Base-by-base conservation (phyloP, 92 coral and sea anemone genomes). In the Paragorgia papillata region DNA sequence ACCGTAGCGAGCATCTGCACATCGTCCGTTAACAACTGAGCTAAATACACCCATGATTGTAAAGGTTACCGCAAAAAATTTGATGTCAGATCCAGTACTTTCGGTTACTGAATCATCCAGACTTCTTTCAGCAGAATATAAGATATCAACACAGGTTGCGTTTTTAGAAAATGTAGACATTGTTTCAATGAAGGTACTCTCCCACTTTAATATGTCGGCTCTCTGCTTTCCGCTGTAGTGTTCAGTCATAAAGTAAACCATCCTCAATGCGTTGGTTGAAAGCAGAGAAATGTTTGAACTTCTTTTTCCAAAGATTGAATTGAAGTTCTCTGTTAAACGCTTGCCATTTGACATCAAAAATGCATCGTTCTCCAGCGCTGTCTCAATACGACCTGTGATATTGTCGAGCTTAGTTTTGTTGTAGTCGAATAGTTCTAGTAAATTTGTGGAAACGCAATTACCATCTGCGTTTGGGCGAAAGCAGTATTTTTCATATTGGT, bases 11-110 rank as follows among this genome's bases (percentile, higher is more conserved):
- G 93, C 85, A 61, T 91, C 87, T 33, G 49, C 65, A 37, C 89
- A 86, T 69, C 89, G 86, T 14, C 90, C 86, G 18, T 88, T 84
- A 55, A 85, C 74, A 31, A 82, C 12, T 19, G 86, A 80, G 25
- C 91, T 85, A 65, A 91, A 89, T 26, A 88, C 64, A 50, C 84
- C 86, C 92, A 91, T 86, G 13, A 91, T 62, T 56, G 74, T 54
- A 62, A 90, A 88, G 7, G 81, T 65, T n/a, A 84, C 77, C 34
- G 1, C 78, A 44, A 29, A 88, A 75, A 32, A 18, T 28, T 33
- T 85, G 64, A 59, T 88, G 87, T 79, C 82, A 85, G 5, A 81
- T 70, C 32, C 70, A 29, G 10, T 85, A 37, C 43, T 37, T 37
- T 37, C 43, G 6, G 43, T 4, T 37, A 37, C 43, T 4, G 43